phyloP scores from a whole-genome alignment of 2,888 invertebrate genomes.

The Aspidapion aeneum region DNA sequence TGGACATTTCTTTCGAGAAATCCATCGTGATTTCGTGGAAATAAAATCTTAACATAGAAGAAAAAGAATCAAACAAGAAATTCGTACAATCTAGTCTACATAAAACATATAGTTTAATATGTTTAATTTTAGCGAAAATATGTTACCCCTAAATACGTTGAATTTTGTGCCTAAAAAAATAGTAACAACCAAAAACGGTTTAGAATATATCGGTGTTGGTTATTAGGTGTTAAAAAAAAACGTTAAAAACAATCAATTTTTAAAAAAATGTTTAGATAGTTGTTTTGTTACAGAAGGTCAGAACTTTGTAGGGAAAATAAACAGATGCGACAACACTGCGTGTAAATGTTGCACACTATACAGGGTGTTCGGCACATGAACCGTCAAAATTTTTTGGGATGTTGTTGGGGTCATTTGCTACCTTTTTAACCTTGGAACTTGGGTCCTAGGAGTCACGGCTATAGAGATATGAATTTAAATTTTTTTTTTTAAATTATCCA shows the following conservation, averaged over 20 bases:
- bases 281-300: no score
- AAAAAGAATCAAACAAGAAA: no score
- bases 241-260: neutral
- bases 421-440: no score
- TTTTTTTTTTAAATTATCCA: no score
- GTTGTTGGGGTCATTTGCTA: no score
- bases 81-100: neutral
- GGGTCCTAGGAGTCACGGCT: no score
- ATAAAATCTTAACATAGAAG: constrained; percentile 28
- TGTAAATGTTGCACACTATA: no score
- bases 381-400: no score
- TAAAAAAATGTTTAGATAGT: neutral
- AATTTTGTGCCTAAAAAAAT: constrained; percentile 8
- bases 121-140: neutral
- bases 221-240: neutral
- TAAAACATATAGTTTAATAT: neutral
- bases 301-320: no score
- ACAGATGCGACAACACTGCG: no score
- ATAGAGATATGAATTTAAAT: no score
- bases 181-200: neutral
- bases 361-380: no score
- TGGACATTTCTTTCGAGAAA: constrained; percentile 39
- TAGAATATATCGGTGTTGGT: neutral
- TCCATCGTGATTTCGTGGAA: constrained; percentile 41
- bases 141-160: constrained; percentile 2